phyloP scores from a whole-genome alignment of 1,140 invertebrate genomes.

The Ips nitidus region DNA sequence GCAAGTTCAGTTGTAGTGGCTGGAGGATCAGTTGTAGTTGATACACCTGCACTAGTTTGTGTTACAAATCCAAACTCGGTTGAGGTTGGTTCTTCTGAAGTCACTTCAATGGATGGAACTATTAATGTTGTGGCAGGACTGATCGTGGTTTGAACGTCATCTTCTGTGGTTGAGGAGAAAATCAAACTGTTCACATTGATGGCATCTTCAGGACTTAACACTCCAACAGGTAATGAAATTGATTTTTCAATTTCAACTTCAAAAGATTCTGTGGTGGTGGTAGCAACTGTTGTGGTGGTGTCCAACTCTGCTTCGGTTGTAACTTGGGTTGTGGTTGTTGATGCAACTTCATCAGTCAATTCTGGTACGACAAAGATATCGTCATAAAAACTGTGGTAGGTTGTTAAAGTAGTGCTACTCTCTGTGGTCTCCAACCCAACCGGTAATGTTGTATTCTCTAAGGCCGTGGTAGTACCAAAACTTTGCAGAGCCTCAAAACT shows the following conservation, averaged over 20 bases:
- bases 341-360: not conserved
- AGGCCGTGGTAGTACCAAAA: slow-evolving; percentile 18
- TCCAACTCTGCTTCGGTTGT: too few species aligned
- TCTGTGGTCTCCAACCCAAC: not conserved
- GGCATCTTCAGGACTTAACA: too few species aligned
- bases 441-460: not conserved
- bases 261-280: slow-evolving; percentile 6
- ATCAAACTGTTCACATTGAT: too few species aligned
- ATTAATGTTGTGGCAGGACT: too few species aligned
- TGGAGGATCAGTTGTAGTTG: slow-evolving; percentile 16
- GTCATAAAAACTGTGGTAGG: not conserved
- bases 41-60: not conserved
- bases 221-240: slow-evolving; percentile 15
- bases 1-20: not conserved
- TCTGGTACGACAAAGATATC: slow-evolving; percentile 26
- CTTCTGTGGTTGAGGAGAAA: not conserved
- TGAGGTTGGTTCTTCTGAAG: too few species aligned
- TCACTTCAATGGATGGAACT: too few species aligned
- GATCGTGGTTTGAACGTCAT: not conserved
- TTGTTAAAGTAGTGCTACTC: not conserved
- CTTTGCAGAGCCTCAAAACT: slow-evolving; percentile 19
- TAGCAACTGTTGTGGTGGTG: not conserved
- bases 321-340: too few species aligned
- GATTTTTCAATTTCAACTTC: slow-evolving; percentile 29
- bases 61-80: not conserved